A percentile compares a stretch with the other conserved stretches of the same genome.
Conservation (phyloP, 1,140 invertebrate genomes). For the Magallana ariakensis region DNA sequence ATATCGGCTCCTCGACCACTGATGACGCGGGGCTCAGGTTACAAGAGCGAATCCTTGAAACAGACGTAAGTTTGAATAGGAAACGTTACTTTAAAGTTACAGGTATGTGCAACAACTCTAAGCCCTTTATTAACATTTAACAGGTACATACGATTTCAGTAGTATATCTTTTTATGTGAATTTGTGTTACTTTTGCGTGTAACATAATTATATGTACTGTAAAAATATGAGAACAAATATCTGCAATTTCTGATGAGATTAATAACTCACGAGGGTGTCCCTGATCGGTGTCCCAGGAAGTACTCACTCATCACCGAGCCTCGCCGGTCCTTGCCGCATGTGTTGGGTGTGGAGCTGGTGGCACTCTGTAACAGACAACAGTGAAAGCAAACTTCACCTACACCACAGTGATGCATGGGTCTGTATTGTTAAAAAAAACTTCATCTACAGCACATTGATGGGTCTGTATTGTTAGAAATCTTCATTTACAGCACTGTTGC, state of each 20-base stretch:
- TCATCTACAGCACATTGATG: no score
- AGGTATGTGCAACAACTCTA: no score
- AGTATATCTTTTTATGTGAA: not conserved
- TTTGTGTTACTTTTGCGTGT: not conserved
- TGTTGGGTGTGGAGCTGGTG: slow-evolving; percentile 47
- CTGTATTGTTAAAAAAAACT: no score
- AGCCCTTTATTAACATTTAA: not conserved
- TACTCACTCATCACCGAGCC: slow-evolving; percentile 71
- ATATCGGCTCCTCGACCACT: slow-evolving; percentile 60
- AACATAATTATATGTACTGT: no score
- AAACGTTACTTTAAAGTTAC: no score
- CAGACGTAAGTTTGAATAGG: not conserved
- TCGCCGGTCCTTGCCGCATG: slow-evolving; percentile 55
- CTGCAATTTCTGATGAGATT: not conserved
- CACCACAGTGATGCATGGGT: no score
- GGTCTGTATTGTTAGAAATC: no score
- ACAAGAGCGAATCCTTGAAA: slow-evolving; percentile 49
- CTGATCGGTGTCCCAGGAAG: slow-evolving; percentile 51
- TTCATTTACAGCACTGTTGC: no score
- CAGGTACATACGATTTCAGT: not conserved
- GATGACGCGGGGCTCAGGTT: slow-evolving; percentile 57
- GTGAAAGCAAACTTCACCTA: no score
- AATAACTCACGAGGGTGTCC: slow-evolving; percentile 56
- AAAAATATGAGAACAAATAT: no score
- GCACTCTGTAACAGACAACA: not conserved